Conservation (phyloP, 2,113 vertebrate genomes). For the Syngnathus typhle region DNA sequence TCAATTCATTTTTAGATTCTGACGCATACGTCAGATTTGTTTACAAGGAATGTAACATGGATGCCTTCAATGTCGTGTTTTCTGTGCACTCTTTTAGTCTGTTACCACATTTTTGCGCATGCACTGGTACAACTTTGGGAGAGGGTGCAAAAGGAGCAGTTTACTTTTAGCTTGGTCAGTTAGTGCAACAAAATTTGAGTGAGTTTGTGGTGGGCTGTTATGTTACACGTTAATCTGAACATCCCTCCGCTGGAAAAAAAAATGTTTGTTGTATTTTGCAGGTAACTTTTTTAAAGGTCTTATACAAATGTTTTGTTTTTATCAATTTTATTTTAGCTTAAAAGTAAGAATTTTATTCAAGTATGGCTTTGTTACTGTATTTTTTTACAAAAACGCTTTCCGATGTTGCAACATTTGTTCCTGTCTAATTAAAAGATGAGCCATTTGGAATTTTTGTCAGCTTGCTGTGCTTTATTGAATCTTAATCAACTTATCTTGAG, state of each 20-base stretch:
- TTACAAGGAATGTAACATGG: slow-evolving; percentile 46
- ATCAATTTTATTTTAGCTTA: slow-evolving; percentile 33
- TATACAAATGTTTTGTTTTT: slow-evolving; percentile 37
- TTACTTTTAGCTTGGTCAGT: slow-evolving; percentile 30
- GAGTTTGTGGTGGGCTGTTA: slow-evolving; percentile 20
- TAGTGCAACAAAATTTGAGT: slow-evolving; percentile 28
- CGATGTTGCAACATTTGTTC: background rate
- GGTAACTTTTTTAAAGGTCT: slow-evolving; percentile 20
- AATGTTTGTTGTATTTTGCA: slow-evolving; percentile 29
- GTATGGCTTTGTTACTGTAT: background rate
- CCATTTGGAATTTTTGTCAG: background rate
- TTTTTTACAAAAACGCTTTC: background rate
- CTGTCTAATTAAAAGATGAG: slow-evolving; percentile 6
- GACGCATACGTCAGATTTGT: slow-evolving; percentile 15
- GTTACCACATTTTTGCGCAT: slow-evolving; percentile 4
- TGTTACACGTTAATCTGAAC: slow-evolving; percentile 29
- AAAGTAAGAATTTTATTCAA: background rate
- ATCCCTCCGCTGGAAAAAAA: slow-evolving; percentile 13
- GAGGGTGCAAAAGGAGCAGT: slow-evolving; percentile 7
- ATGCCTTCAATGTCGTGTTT: slow-evolving; percentile 38
- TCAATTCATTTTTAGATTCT: no score
- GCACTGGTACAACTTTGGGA: slow-evolving; percentile 19
- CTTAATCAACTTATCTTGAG: background rate
- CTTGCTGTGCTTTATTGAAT: background rate
- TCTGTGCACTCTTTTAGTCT: background rate